Evolutionary conservation across 2,888 invertebrate species (phyloP).

Genomic region (Ormyrus thymus): DNA sequence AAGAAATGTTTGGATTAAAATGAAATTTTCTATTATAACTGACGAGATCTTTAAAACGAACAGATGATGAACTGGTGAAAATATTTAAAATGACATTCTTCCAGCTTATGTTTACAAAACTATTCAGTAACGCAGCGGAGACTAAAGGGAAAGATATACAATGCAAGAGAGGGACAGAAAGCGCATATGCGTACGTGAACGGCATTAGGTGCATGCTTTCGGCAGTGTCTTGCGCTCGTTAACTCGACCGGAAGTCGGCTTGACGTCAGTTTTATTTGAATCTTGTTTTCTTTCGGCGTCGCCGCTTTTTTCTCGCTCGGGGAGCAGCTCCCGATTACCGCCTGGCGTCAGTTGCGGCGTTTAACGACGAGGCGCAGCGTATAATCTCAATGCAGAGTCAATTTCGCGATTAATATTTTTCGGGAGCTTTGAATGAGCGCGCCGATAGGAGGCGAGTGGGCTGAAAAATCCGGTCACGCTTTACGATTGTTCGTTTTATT

Average conservation of each 20-base stretch:
- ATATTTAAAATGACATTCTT: too few relatives aligned
- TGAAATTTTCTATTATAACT: too few relatives aligned
- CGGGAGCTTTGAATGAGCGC: neutral
- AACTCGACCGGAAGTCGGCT: constrained; percentile 36
- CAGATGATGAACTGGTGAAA: too few relatives aligned
- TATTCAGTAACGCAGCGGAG: too few relatives aligned
- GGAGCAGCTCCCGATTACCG: constrained; percentile 17
- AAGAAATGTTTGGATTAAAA: too few relatives aligned
- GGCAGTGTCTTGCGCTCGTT: constrained; percentile 9
- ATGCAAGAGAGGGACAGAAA: neutral
- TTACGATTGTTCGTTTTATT: constrained; percentile 45
- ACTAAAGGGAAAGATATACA: constrained; percentile 1
- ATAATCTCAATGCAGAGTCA: neutral
- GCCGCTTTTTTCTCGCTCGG: neutral
- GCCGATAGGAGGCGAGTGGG: neutral
- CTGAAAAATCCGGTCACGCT: constrained; percentile 33
- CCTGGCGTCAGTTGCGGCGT: neutral
- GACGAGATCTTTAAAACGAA: too few relatives aligned
- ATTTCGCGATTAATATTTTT: constrained; percentile 23
- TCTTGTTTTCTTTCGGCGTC: constrained; percentile 31
- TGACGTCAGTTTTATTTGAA: constrained; percentile 40
- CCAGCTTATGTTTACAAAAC: too few relatives aligned
- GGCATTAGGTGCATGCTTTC: constrained; percentile 33
- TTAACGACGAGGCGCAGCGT: constrained; percentile 21
- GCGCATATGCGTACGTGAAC: constrained; percentile 7